These are phyloP conservation scores for Tympanuchus pallidicinctus DNA, from an alignment of 2,113 vertebrate species.

Conservation along the genomic window DNA sequence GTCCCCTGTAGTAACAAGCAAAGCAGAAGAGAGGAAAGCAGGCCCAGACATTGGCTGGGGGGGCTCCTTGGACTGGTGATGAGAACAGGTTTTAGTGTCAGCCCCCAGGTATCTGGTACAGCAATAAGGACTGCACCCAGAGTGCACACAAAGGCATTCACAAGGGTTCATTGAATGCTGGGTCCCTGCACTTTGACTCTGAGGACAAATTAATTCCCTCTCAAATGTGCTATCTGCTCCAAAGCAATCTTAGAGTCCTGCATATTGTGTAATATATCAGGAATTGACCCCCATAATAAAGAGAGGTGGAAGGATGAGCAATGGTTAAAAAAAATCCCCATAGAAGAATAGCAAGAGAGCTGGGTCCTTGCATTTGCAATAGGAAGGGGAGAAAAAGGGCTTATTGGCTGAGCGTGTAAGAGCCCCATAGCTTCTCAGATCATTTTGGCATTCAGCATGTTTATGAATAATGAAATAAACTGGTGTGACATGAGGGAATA, in stretches of 20 bases:
- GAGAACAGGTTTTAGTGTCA: neutral
- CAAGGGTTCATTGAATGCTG: neutral
- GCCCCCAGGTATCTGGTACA: neutral
- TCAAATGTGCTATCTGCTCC: neutral
- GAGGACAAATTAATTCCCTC: neutral
- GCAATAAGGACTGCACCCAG: neutral
- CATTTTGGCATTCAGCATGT: slow-evolving; percentile 72
- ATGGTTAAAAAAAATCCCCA: neutral
- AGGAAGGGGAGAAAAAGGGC: slow-evolving; percentile 27
- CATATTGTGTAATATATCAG: neutral
- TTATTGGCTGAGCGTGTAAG: slow-evolving; percentile 68
- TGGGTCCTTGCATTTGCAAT: neutral
- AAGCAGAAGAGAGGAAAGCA: neutral
- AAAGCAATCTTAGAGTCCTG: neutral
- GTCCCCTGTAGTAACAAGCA: neutral
- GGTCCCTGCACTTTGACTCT: neutral
- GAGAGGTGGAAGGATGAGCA: neutral
- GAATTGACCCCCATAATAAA: neutral
- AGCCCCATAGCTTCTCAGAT: slow-evolving; percentile 65
- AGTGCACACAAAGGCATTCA: accelerated
- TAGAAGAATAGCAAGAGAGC: neutral
- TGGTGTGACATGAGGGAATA: slow-evolving; percentile 78
- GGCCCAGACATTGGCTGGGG: neutral
- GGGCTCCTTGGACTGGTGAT: neutral
- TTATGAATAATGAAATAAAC: slow-evolving; percentile 83